Evolutionary conservation across 1,140 invertebrate genomes (phyloP).

Genomic region (Pogonomyrmex californicus): DNA sequence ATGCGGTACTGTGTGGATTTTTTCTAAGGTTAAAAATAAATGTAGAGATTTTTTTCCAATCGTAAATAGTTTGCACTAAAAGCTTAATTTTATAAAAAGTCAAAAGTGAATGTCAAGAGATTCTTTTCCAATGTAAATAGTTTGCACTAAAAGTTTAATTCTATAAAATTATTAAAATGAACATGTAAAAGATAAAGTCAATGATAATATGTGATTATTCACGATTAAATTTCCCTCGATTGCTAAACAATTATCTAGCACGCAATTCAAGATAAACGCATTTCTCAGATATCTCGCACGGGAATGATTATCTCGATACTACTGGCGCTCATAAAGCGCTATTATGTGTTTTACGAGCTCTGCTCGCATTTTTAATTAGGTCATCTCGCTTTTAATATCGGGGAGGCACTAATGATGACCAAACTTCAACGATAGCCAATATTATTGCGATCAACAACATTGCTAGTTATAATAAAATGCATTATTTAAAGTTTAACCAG

Average conservation of each 20-base stretch:
- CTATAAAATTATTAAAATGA: neutral
- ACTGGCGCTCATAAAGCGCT: neutral
- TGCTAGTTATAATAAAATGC: neutral
- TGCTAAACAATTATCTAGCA: slow-evolving; percentile 14
- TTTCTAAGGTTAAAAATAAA: neutral
- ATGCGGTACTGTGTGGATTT: too few relatives aligned
- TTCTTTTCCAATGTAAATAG: neutral
- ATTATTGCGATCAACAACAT: neutral
- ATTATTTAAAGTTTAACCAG: neutral
- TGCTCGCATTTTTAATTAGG: slow-evolving; percentile 17
- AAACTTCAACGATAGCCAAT: slow-evolving; percentile 1
- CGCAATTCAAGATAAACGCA: slow-evolving; percentile 9
- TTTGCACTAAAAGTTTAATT: neutral
- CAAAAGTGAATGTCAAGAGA: neutral
- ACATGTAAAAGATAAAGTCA: neutral
- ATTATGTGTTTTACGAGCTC: slow-evolving; percentile 26
- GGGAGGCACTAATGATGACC: neutral
- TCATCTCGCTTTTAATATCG: slow-evolving; percentile 5
- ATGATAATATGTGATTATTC: slow-evolving; percentile 32
- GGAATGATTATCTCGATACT: slow-evolving; percentile 14
- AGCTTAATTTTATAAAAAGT: neutral
- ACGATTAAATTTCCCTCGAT: slow-evolving; percentile 17
- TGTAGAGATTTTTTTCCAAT: neutral
- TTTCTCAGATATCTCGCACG: slow-evolving; percentile 20
- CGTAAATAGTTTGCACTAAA: neutral